A percentile compares a stretch with the other conserved stretches of the same genome.
Conservation (phyloP, 2,888 invertebrate genomes). For the Polydrusus tereticollis region DNA sequence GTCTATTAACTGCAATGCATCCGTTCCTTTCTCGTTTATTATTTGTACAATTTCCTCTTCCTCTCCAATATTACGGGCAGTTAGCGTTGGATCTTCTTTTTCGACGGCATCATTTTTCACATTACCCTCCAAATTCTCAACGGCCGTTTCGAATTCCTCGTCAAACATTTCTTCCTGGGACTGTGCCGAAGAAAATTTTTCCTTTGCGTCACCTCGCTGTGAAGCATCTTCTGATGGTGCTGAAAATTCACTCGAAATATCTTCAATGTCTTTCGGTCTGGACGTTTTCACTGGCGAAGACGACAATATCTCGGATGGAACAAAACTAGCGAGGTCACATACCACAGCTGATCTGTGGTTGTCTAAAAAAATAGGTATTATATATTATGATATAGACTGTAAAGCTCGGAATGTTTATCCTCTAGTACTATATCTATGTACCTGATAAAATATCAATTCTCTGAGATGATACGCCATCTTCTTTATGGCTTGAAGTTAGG, state of each 20-base stretch:
- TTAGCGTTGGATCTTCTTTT: no score
- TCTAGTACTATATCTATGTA: neutral
- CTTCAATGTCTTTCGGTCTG: neutral
- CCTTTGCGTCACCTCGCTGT: no score
- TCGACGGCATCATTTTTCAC: no score
- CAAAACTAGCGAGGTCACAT: neutral
- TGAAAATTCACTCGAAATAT: neutral
- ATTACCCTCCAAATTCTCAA: neutral
- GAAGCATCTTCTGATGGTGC: neutral
- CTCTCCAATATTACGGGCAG: neutral
- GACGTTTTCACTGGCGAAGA: neutral
- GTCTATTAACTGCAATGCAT: no score
- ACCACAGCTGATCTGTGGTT: no score
- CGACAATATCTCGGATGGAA: neutral
- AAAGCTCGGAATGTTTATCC: no score
- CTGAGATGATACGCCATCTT: neutral
- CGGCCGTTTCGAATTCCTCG: neutral
- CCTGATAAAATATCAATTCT: slow-evolving; percentile 10
- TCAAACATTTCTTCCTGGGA: neutral
- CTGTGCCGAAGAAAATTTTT: neutral
- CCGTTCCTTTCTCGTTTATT: no score
- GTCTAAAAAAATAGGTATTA: no score
- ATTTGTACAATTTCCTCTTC: neutral
- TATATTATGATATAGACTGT: no score
- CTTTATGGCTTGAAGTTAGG: neutral